Conservation (phyloP, 2,797 vertebrate species). For the Salmo trutta region DNA sequence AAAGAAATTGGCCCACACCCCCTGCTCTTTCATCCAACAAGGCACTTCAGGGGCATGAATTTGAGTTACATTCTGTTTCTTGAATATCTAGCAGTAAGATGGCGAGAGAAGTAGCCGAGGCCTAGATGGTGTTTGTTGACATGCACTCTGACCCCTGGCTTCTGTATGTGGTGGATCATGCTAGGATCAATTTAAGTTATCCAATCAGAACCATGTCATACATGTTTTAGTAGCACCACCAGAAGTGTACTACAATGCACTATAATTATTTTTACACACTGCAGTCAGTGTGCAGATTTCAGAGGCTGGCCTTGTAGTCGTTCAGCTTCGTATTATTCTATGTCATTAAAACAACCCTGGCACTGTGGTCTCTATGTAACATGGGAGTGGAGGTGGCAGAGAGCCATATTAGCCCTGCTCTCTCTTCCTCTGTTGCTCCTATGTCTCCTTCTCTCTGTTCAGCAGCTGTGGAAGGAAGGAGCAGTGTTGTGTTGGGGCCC, state of each 20-base stretch:
- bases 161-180: background rate
- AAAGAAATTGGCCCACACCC: no score
- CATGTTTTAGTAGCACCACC: background rate
- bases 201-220: no score
- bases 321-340: background rate
- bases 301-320: background rate
- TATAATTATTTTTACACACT: background rate
- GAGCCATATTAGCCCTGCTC: slow-evolving; percentile 5
- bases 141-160: background rate
- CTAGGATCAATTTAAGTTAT: background rate
- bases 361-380: background rate
- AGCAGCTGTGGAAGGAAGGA: slow-evolving; percentile 28
- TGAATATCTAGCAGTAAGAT: background rate
- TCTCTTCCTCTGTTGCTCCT: background rate
- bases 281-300: background rate
- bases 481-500: slow-evolving; percentile 12
- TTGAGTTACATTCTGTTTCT: background rate
- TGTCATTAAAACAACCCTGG: background rate
- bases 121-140: background rate
- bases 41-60: background rate
- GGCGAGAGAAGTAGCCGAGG: background rate
- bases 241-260: background rate
- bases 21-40: no score
- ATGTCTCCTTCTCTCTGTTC: slow-evolving; percentile 10
- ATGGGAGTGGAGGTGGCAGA: background rate